Evolutionary conservation across 2,797 vertebrate genomes (phyloP).

Genomic region (Salarias fasciatus): DNA sequence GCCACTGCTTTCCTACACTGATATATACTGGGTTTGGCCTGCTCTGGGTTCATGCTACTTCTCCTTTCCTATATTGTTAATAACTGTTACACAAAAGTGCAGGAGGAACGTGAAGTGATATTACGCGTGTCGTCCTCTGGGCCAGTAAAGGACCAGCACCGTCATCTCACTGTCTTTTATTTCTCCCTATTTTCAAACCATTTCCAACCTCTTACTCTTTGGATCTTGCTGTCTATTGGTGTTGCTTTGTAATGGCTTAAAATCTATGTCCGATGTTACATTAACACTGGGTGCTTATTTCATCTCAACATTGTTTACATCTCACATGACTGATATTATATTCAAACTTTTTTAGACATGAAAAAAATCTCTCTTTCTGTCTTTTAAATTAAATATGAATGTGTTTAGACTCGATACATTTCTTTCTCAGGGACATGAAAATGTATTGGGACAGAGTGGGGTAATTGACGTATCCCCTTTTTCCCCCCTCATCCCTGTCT

Average conservation of each 20-base stretch:
- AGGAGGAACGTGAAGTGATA: constrained; percentile 8
- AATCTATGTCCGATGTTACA: constrained; percentile 34
- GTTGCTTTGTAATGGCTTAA: constrained; percentile 68
- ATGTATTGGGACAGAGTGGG: constrained; percentile 67
- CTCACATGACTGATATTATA: constrained; percentile 34
- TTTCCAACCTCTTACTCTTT: constrained; percentile 38
- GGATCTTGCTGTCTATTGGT: constrained; percentile 50
- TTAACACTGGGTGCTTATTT: constrained; percentile 46
- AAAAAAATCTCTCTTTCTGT: constrained; percentile 24
- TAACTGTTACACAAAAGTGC: constrained; percentile 9
- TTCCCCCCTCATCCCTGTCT: constrained; percentile 66
- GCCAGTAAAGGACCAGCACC: constrained; percentile 72
- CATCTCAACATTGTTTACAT: constrained; percentile 1
- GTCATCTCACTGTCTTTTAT: constrained; percentile 33
- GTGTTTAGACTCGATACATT: constrained; percentile 65
- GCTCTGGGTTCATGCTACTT: constrained; percentile 2
- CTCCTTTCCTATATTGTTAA: neutral
- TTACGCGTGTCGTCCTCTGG: constrained; percentile 25
- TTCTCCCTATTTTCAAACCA: constrained; percentile 21
- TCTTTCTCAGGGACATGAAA: constrained; percentile 63
- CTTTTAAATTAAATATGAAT: constrained; percentile 35
- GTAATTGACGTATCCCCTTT: constrained; percentile 81
- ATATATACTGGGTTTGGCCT: no score
- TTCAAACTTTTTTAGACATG: constrained; percentile 30
- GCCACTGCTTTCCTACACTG: constrained; percentile 53